Percentiles rank a stretch among this genome's conserved stretches.
These are phyloP conservation scores for Leuciscus idus DNA, from an alignment of 2,113 vertebrate genomes.

Conservation along the genomic window DNA sequence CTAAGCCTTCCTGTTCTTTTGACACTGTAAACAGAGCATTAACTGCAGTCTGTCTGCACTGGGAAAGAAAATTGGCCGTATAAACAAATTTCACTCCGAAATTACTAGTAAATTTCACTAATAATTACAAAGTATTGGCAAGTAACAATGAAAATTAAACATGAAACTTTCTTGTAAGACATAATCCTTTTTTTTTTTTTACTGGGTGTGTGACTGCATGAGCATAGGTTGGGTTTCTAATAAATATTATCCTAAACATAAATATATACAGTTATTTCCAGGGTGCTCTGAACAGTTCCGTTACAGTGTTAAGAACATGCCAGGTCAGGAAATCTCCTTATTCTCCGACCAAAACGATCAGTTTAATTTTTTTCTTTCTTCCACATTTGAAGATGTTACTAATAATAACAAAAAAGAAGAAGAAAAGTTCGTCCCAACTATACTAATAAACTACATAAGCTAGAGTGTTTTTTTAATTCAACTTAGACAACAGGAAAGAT, in stretches of 20 bases:
- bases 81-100: too few relatives aligned
- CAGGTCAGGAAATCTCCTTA: background rate
- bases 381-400: background rate
- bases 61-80: too few relatives aligned
- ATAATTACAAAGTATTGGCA: too few relatives aligned
- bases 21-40: background rate
- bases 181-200: too few relatives aligned
- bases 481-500: background rate
- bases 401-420: background rate
- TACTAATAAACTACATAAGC: background rate
- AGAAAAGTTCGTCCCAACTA: background rate
- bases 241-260: background rate
- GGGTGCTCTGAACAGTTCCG: background rate
- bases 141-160: too few relatives aligned
- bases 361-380: background rate
- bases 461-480: background rate
- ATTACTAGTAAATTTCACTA: too few relatives aligned
- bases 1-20: background rate
- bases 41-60: too few relatives aligned
- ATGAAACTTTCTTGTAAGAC: too few relatives aligned
- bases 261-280: background rate
- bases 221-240: background rate
- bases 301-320: background rate
- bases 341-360: background rate
- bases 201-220: background rate